Base-by-base conservation (phyloP, 53 echinoderm and acorn worm genomes). In the Mesocentrotus franciscanus region DNA sequence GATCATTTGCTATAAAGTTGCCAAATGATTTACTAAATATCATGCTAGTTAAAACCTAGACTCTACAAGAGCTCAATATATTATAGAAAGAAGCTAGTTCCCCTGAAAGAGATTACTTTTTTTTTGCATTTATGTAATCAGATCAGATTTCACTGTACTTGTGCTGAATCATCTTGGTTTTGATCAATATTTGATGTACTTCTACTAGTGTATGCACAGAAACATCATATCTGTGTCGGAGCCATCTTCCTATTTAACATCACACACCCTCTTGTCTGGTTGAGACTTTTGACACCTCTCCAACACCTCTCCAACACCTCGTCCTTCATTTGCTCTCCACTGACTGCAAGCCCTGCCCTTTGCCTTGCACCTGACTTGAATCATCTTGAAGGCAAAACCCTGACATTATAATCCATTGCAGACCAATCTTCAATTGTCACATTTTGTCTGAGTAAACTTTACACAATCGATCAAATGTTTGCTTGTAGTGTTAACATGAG, bases 391-490 rank as follows among this genome's bases (percentile, higher is more conserved):
- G 66, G 66, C 39, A 35, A 92, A 64, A 68, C 42, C 42, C 92
- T 92, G 92, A 92, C 74, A 72, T 24, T 56, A 0, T 93, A 60
- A 81, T 83, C 93, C 78, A 33, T 79, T 91, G 36, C 91, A 91
- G 91, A 64, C 91, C 87, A 66, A 34, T 66, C 66, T 29, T 91
- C 66, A 20, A 91, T 91, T 91, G 91, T 91, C 91, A 91, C 91
- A 60, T 79, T 64, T 61, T 93, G 93, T 78, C 93, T 93, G 93
- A 60, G 93, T 93, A 93, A 93, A 93, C 93, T 93, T 93, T 93
- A 81, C 93, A 81, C 93, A 93, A 93, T 78, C 93, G 32, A 93
- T 93, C 93, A 60, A 56, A 93, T 93, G 93, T 93, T 93, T 93
- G 81, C 93, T 12, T 59, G 71, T 71, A 92, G 92, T 72, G 91